Conservation (phyloP, 2,113 vertebrate species). For the Sapajus apella region DNA sequence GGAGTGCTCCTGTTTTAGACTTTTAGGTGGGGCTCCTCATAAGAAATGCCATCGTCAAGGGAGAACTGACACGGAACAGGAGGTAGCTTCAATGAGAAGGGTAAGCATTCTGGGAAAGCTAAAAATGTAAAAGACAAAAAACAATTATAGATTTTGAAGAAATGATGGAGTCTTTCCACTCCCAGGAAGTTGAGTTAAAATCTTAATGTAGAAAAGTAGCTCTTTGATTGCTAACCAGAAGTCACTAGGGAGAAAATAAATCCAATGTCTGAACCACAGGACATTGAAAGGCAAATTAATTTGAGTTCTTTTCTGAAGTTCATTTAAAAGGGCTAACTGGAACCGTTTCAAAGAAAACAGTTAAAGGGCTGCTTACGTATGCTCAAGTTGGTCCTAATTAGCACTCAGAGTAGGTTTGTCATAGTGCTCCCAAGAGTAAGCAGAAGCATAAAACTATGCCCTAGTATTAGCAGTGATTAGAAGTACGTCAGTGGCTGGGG, state of each 20-base stretch:
- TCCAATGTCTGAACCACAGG: slow-evolving; percentile 64
- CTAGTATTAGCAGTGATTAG: slow-evolving; percentile 50
- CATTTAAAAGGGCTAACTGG: slow-evolving; percentile 70
- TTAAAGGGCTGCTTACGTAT: slow-evolving; percentile 62
- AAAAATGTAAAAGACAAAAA: slow-evolving; percentile 58
- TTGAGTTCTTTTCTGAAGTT: slow-evolving; percentile 75
- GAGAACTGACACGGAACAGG: background rate
- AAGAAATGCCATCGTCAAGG: background rate
- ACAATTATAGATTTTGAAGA: slow-evolving; percentile 49
- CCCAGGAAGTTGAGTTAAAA: slow-evolving; percentile 59
- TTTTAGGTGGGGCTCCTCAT: background rate
- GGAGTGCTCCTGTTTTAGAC: background rate
- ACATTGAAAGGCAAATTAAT: slow-evolving; percentile 71
- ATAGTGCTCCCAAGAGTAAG: background rate
- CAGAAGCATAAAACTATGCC: slow-evolving; percentile 33
- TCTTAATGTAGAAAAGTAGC: slow-evolving; percentile 59
- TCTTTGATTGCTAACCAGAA: slow-evolving; percentile 69
- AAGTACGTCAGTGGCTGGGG: slow-evolving; percentile 49
- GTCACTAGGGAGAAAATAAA: slow-evolving; percentile 53
- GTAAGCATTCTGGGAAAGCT: background rate
- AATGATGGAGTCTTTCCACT: slow-evolving; percentile 44
- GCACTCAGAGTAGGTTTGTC: slow-evolving; percentile 51
- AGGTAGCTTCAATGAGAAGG: background rate
- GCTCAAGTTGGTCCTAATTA: slow-evolving; percentile 69
- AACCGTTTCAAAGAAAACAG: slow-evolving; percentile 67